phyloP scores from a whole-genome alignment of 1,140 invertebrate species.

The Drosophila jambulina region DNA sequence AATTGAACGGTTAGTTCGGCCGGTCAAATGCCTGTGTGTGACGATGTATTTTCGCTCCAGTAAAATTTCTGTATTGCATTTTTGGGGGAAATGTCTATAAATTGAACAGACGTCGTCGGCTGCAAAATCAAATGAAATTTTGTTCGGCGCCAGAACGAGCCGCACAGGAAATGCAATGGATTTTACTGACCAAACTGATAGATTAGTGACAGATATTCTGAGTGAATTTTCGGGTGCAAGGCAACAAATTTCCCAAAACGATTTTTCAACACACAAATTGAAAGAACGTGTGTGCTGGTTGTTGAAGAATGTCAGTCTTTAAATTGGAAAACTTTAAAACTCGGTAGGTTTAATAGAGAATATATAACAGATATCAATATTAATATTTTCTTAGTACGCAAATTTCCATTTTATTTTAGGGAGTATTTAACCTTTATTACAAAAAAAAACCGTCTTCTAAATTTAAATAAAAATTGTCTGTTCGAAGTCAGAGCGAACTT shows the following conservation, averaged over 20 bases:
- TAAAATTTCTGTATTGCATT: slow-evolving; percentile 39
- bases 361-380: too few relatives aligned
- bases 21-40: slow-evolving; percentile 25
- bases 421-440: too few relatives aligned
- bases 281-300: neutral
- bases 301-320: too few relatives aligned
- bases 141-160: slow-evolving; percentile 21
- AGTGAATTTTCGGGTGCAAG: slow-evolving; percentile 26
- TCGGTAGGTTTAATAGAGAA: neutral
- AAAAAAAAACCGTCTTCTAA: too few relatives aligned
- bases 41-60: slow-evolving; percentile 25
- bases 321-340: neutral
- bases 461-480: too few relatives aligned
- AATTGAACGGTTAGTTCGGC: slow-evolving; percentile 13
- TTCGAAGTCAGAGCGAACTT: neutral
- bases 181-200: slow-evolving; percentile 37
- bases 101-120: slow-evolving; percentile 33
- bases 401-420: too few relatives aligned
- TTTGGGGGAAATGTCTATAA: slow-evolving; percentile 49
- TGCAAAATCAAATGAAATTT: slow-evolving; percentile 40
- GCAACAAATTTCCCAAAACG: slow-evolving; percentile 29
- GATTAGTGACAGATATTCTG: slow-evolving; percentile 49
- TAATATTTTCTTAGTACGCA: too few relatives aligned
- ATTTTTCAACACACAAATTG: slow-evolving; percentile 11
- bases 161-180: slow-evolving; percentile 30